Evolutionary conservation across 2,113 vertebrate genomes (phyloP).

Genomic region (Ophthalmotilapia sp.): DNA sequence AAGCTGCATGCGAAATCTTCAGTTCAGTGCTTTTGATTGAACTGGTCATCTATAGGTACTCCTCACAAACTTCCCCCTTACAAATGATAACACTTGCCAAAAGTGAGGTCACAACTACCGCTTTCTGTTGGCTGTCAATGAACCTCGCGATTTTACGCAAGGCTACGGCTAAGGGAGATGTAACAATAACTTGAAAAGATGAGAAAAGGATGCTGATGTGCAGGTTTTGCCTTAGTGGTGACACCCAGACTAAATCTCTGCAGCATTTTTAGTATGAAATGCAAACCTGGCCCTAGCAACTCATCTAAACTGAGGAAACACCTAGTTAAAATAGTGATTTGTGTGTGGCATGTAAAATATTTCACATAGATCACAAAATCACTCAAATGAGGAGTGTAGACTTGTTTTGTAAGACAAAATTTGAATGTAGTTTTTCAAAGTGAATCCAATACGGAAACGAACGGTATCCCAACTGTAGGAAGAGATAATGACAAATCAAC

Average conservation of each 20-base stretch:
- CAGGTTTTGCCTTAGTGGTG: not conserved
- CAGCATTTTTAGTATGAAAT: not conserved
- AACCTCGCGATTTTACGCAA: rapidly evolving
- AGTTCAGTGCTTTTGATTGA: not conserved
- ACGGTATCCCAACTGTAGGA: not conserved
- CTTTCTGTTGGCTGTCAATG: not conserved
- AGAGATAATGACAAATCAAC: not conserved
- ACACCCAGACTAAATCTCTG: not conserved
- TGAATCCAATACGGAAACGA: not conserved
- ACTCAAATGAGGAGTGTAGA: not conserved
- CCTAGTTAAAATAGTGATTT: not conserved
- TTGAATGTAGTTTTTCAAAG: not conserved
- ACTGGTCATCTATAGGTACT: not conserved
- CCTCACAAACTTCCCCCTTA: not conserved
- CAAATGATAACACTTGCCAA: not conserved
- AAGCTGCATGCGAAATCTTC: not conserved
- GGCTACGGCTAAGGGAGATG: not conserved
- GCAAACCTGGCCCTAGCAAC: not conserved
- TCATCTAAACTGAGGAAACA: not conserved
- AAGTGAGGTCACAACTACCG: not conserved
- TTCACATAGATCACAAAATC: not conserved
- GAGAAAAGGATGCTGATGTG: not conserved
- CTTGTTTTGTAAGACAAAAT: not conserved
- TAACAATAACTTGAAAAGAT: not conserved
- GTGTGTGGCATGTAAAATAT: not conserved